Evolutionary conservation across 2,113 vertebrate genomes (phyloP), one percentile per base, ranked within the genome.

Genomic region (Telmatochromis brichardi): DNA sequence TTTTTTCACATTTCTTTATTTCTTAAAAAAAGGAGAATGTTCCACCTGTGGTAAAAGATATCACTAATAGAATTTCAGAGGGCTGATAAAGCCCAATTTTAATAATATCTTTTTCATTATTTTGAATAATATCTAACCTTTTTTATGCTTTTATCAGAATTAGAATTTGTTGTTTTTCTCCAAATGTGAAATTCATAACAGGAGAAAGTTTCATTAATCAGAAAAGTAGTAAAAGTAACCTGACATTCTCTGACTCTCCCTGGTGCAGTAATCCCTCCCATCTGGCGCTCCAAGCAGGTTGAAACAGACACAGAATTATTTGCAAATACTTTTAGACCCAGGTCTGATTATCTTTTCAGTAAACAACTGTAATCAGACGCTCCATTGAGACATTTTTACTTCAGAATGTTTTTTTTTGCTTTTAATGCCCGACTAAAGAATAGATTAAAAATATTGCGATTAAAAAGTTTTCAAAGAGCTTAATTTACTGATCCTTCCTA

Each of bases 251-350:
- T 90, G 87, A 89, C 55, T 81, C 83, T 86, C 80, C 5, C 51
- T 88, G 40, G 60, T 85, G 83, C 65, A 73, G 78, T 87, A 87
- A 90, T 92, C 82, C 80, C 53, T 71, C 68, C 86, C 90, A 92
- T 92, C 92, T 94, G 92, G 90, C n/a, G 17, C 53, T 54, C 33
- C 33, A 17, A 37, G 76, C 87, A 93, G 90, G 91, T 92, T 91
- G 40, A 92, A 89, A 81, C 65, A 92, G 83, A 91, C 82, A 80
- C 42, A 79, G 47, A 90, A 73, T 86, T 89, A 89, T 91, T 84
- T 86, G 54, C 65, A 90, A 92, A 89, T 83, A 79, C 57, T 90
- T 92, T 85, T 81, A 86, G 21, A 92, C 80, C 21, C 45, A 83
- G 71, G 83, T 89, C 84, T 91, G 68, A 84, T 86, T 87, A 81